Evolutionary conservation across 2,113 vertebrate genomes (phyloP).

Genomic region (Ophthalmolycus amberensis): DNA sequence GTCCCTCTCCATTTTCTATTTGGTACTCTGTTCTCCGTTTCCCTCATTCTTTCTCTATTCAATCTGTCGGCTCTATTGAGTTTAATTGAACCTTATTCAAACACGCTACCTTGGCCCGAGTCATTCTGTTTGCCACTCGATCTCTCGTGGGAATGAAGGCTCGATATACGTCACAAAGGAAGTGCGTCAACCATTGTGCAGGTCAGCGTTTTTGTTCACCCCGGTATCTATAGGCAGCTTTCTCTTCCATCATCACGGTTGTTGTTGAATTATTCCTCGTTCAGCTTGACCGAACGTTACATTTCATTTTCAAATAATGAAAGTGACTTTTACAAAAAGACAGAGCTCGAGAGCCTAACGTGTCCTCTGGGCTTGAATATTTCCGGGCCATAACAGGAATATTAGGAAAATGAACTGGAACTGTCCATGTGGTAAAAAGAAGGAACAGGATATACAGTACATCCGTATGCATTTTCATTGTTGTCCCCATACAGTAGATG

Average conservation of each 20-base stretch:
- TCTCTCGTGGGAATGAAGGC: no score
- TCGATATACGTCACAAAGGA: neutral
- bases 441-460: neutral
- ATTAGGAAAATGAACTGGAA: neutral
- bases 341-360: no score
- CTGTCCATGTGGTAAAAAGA: neutral
- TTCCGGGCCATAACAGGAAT: neutral
- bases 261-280: no score
- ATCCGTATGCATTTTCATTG: neutral
- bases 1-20: conserved; percentile 7
- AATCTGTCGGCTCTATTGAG: neutral
- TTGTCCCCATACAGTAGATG: conserved; percentile 1
- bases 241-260: neutral
- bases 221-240: neutral
- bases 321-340: no score
- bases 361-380: neutral
- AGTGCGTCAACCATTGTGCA: neutral
- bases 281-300: no score
- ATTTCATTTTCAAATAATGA: no score
- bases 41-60: neutral
- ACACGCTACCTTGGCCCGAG: neutral
- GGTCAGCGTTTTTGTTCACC: neutral
- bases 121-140: neutral
- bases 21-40: neutral
- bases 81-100: conserved; percentile 7